Evolutionary conservation across 2,888 invertebrate species (phyloP).

Genomic region (Noctua janthina): DNA sequence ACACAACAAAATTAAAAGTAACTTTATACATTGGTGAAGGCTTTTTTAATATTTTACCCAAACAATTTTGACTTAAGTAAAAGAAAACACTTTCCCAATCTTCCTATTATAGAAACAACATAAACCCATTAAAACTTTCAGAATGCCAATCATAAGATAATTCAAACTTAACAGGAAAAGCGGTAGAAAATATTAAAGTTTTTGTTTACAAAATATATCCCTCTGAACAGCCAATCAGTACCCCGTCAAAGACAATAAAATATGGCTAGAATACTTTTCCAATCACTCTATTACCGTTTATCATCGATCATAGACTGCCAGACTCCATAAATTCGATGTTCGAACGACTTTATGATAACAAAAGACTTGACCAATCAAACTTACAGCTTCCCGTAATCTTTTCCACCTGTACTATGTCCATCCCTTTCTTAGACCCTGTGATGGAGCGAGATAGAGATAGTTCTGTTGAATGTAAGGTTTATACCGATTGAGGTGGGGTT

Average conservation of each 20-base stretch:
- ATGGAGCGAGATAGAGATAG: constrained; percentile 32
- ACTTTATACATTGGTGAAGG: constrained; percentile 5
- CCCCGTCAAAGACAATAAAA: constrained; percentile 51
- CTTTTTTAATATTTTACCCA: constrained; percentile 6
- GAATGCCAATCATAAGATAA: constrained; percentile 33
- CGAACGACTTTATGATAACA: constrained; percentile 50
- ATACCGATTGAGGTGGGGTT: constrained; percentile 46
- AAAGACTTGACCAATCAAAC: constrained; percentile 61
- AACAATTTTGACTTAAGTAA: neutral
- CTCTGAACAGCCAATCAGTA: constrained; percentile 40
- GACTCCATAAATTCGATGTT: constrained; percentile 50
- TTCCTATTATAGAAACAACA: constrained; percentile 22
- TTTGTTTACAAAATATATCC: constrained; percentile 34
- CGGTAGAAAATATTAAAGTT: constrained; percentile 6
- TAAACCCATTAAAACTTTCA: constrained; percentile 53
- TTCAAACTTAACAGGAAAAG: constrained; percentile 31
- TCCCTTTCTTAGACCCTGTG: constrained; percentile 23
- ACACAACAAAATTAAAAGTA: constrained; percentile 12
- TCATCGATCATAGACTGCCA: constrained; percentile 48
- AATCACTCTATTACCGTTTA: constrained; percentile 51
- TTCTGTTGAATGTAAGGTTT: constrained; percentile 52
- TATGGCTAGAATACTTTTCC: constrained; percentile 41
- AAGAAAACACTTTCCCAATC: constrained; percentile 15
- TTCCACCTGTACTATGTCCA: constrained; percentile 42
- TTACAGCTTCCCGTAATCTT: constrained; percentile 52